Evolutionary conservation across 2,113 vertebrate species (phyloP), one percentile per base, ranked within the genome.

Genomic region (Cavia aperea): DNA sequence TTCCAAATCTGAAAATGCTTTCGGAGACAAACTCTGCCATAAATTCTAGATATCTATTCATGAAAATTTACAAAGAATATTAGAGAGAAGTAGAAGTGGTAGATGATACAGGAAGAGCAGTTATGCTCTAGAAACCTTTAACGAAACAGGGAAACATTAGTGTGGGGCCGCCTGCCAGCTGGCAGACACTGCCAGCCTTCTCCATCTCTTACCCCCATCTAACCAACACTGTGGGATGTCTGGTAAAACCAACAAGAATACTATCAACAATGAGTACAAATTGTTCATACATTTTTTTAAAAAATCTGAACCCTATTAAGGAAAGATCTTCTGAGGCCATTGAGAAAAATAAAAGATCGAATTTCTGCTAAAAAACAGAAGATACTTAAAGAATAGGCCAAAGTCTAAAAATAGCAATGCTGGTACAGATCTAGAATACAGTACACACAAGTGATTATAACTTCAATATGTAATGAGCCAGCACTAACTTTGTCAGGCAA

Each of bases 31-130:
- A 93, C 70, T 54, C 16, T 83, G 60, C 36, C 87, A n/a, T 82
- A 49, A 93, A 94, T 65, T 81, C 78, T 65, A 86, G 81, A 83
- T 24, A 92, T 70, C 21, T 75, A 60, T 65, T 95, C 75, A 75
- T 60, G 49, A 92, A 95, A 83, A 79, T 68, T 33, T 60, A 62
- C 51, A 93, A 49, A 95, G 60, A 89, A 87, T 63, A 14, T 73
- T n/a, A 89, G 63, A 77, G 46, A 72, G 63, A 79, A 58, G 54
- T 12, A 89, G 87, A 85, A 2, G 2, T 43, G 68, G 92, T 56
- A 78, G 78, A 83, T 36, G 88, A 86, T 7, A 95, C 91, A 95
- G 96, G 93, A 95, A 93, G 43, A 87, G 72, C 93, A 95, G 94
- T 81, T 89, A 94, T 13, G 56, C 54, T 95, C 82, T 91, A 95